Base-by-base conservation (phyloP, 2,888 invertebrate species). In the Ormyrus rosae region DNA sequence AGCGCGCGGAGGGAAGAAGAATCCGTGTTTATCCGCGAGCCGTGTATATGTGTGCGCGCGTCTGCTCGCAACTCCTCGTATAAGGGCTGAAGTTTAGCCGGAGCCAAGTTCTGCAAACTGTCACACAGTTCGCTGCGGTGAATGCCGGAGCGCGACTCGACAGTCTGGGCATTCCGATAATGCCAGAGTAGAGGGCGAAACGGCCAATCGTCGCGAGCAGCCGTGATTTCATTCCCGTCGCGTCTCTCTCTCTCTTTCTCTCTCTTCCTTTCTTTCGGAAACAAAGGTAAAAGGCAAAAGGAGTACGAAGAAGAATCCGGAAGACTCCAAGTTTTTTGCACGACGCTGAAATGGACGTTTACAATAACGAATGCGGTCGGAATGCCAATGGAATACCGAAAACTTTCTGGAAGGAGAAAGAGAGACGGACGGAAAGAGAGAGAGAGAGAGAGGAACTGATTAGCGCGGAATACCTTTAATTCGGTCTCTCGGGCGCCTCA, bases 391-490 rank as follows among this genome's bases (percentile, higher is more conserved):
- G 65, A 65, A 77, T 77, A 77, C 78, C 72, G 72, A 78, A 78
- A 78, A 78, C 61, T 78, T 67, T 70, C 67, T 5, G 48, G 19
- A 19, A 53, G 13, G 50, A 13, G 65, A 65, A 65, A 8, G 48
- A 45, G 46, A 63, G 45, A 9, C 11, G 6, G 5, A 46, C 11
- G 2, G 19, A 19, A 0, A 45, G 46, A 1, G 6, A 7, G 8
- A 34, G 10, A 10, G 34, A 2, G 34, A 53, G 58, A 67, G 9
- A 50, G 60, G 61, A 67, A 63, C 71, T 76, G 81, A 82, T 82
- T 79, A 79, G 79, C 64, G 58, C 5, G 78, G 73, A 81, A 82
- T 82, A 81, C 69, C 53, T 76, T 79, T 79, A 79, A 82, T 79
- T 82, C 73, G 69, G 9, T 46, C 19, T 19, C 19, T 19, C 48